Evolutionary conservation across 2,888 invertebrate genomes (phyloP), one percentile per base, ranked within the genome.

Genomic region (Slavum lentiscoides): DNA sequence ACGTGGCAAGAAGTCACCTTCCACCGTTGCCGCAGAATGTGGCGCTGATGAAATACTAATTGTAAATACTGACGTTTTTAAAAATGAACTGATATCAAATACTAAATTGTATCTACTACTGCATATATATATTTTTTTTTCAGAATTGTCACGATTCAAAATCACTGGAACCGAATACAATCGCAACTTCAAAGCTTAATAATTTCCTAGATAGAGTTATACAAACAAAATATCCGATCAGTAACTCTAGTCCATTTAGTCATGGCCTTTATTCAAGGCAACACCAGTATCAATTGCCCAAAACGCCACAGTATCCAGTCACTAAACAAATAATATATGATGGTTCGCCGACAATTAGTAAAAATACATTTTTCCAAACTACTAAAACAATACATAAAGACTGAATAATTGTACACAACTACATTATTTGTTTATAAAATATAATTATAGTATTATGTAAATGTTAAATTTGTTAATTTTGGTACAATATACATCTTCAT

Each of bases 1-100:
- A 86, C 89, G 88, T 84, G 88, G 90, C 81, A 89, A 90, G 77
- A 87, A 90, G 83, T 88, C 90, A 53, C 90, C 91, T 37, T 92
- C 92, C 74, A 90, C 89, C 49, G 89, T 94, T 85, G 96, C 97
- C 2, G 94, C 94, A 85, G 95, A 96, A 86, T 96, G 95, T 86
- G 94, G 95, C 0, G 94, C 95, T 0, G 97, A 97, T 87, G 97
- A 97, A 89, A 94, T 98, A 85, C 92, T 93, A 87, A 89, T 98
- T 83, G 96, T 89, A 86, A 84, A 17, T 61, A 74, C 68, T 55
- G 13, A 53, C 15, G n/a, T 75, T 74, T 58, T 30, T 49, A 3
- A 49, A 23, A 62, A 61, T 49, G 5, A 55, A 81, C 59, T 62
- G 62, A 73, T 74, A 37, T 30, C 17, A 81, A 37, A 59, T 70